Evolutionary conservation across 2,888 invertebrate genomes (phyloP).

Genomic region (Hyppa rectilinea): DNA sequence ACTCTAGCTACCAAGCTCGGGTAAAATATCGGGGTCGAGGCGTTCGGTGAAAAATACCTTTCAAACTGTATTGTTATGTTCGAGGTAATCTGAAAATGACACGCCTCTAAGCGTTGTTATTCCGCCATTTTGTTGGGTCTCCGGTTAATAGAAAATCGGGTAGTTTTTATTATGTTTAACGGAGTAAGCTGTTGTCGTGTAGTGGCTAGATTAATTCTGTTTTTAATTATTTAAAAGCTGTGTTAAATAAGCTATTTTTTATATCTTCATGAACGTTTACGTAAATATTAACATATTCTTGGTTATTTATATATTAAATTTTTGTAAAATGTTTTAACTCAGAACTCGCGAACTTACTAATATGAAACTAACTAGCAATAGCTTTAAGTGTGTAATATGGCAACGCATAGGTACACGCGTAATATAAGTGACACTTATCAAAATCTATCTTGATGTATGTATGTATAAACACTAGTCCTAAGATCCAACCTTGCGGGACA

Average conservation of each 20-base stretch:
- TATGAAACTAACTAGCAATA: slow-evolving; percentile 76
- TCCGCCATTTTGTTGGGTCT: slow-evolving; percentile 56
- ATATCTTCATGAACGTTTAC: not conserved
- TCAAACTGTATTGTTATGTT: slow-evolving; percentile 68
- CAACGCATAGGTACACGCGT: slow-evolving; percentile 84
- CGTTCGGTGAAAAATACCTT: slow-evolving; percentile 79
- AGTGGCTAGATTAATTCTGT: not conserved
- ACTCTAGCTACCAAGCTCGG: slow-evolving; percentile 73
- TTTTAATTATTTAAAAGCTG: not conserved
- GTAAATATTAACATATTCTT: slow-evolving; percentile 11
- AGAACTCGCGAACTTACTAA: slow-evolving; percentile 73
- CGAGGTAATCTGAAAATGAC: slow-evolving; percentile 69
- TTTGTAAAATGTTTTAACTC: slow-evolving; percentile 72
- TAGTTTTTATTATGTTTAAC: slow-evolving; percentile 25
- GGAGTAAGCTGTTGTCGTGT: not conserved
- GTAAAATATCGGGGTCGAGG: slow-evolving; percentile 75
- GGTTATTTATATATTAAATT: not conserved
- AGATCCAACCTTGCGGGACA: slow-evolving; percentile 79
- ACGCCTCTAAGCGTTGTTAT: slow-evolving; percentile 60
- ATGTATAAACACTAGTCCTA: slow-evolving; percentile 72
- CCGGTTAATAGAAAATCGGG: slow-evolving; percentile 44
- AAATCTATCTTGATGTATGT: slow-evolving; percentile 61
- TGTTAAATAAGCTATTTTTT: not conserved
- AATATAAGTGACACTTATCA: slow-evolving; percentile 74
- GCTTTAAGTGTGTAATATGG: slow-evolving; percentile 89